These are phyloP conservation scores for Diarsia mendica DNA, from an alignment of 2,888 invertebrate species.

Conservation along the genomic window DNA sequence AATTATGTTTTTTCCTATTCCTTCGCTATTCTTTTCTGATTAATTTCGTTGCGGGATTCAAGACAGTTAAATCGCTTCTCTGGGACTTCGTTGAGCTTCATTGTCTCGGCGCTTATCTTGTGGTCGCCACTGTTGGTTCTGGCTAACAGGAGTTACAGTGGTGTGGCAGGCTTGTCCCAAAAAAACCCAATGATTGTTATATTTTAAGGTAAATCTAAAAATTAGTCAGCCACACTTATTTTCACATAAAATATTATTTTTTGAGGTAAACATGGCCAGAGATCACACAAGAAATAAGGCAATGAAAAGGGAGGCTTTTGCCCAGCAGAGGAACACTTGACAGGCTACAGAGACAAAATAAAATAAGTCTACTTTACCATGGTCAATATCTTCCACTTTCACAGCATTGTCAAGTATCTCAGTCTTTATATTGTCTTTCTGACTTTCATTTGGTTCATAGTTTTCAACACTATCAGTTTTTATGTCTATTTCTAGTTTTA, in stretches of 20 bases:
- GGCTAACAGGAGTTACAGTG: too few species aligned
- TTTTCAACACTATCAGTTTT: constrained; percentile 20
- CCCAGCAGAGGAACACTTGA: not conserved
- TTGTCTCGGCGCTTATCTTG: too few species aligned
- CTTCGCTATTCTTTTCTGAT: too few species aligned
- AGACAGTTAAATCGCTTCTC: too few species aligned
- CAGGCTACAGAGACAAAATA: not conserved
- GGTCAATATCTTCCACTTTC: constrained; percentile 50
- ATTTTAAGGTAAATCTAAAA: not conserved
- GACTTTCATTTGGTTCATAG: constrained; percentile 26
- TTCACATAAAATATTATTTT: not conserved
- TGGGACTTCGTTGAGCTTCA: too few species aligned
- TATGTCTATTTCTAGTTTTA: constrained; percentile 61
- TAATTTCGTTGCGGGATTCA: too few species aligned
- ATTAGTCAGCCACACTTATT: not conserved
- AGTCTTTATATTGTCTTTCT: constrained; percentile 50
- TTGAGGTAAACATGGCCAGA: not conserved
- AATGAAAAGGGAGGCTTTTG: not conserved
- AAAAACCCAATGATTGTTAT: not conserved
- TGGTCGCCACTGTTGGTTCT: too few species aligned
- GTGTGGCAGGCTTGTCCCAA: too few species aligned
- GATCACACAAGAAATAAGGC: not conserved
- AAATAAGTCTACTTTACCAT: constrained; percentile 44
- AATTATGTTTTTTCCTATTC: too few species aligned
- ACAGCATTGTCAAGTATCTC: constrained; percentile 49